Percentiles rank a stretch among this genome's conserved stretches.
Evolutionary conservation across 2,888 invertebrate species (phyloP).

Genomic region (Caenorhabditis virilis): DNA sequence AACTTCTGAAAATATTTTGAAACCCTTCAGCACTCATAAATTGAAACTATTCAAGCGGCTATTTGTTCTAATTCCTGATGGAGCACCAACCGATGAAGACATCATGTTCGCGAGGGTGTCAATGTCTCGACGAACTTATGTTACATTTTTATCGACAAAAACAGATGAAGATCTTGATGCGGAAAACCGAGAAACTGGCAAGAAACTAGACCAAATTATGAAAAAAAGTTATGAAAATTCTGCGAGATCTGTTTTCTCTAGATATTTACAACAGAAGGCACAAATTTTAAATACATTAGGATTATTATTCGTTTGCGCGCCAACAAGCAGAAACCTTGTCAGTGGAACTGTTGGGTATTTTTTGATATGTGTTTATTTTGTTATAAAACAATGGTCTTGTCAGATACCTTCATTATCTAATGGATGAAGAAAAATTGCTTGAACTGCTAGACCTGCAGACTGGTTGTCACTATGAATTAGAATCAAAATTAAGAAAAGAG

Average conservation of each 20-base stretch:
- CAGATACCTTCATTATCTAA: slow-evolving; percentile 48
- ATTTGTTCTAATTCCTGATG: slow-evolving; percentile 51
- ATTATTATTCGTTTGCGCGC: slow-evolving; percentile 38
- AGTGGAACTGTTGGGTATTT: slow-evolving; percentile 43
- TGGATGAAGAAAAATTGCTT: slow-evolving; percentile 48
- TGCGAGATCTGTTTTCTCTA: slow-evolving; percentile 40
- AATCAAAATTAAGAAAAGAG: slow-evolving; percentile 34
- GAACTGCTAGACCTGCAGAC: slow-evolving; percentile 36
- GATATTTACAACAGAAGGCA: slow-evolving; percentile 35
- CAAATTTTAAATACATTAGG: slow-evolving; percentile 40
- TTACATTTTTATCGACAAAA: slow-evolving; percentile 48
- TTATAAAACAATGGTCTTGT: neutral
- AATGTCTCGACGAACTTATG: slow-evolving; percentile 39
- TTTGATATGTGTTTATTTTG: neutral
- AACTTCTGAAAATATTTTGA: neutral
- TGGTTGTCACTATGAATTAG: slow-evolving; percentile 49
- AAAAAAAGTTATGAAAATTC: slow-evolving; percentile 40
- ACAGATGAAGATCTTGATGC: slow-evolving; percentile 53
- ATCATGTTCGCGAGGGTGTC: slow-evolving; percentile 48
- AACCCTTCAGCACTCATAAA: slow-evolving; percentile 43
- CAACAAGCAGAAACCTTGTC: slow-evolving; percentile 42
- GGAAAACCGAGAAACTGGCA: slow-evolving; percentile 42
- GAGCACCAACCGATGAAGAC: slow-evolving; percentile 52
- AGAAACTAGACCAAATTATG: slow-evolving; percentile 33
- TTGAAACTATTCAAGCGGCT: slow-evolving; percentile 44